Percentiles rank a stretch among this genome's conserved stretches.
These are phyloP conservation scores for Chymomyza procnemis DNA, from an alignment of 2,888 invertebrate genomes.

Conservation along the genomic window DNA sequence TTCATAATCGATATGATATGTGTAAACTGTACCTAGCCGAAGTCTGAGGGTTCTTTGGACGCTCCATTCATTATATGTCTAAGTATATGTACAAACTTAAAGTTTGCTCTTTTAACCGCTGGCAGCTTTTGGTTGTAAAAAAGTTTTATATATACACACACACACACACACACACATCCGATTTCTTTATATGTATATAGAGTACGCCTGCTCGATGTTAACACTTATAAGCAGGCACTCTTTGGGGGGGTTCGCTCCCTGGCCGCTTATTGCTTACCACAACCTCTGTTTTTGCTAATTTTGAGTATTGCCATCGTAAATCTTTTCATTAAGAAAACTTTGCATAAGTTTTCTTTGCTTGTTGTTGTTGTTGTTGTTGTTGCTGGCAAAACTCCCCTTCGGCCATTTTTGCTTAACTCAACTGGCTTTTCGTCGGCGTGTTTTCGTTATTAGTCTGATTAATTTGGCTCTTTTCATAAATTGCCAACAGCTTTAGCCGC, in stretches of 20 bases:
- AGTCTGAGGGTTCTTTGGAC: no score
- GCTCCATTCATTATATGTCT: no score
- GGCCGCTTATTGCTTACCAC: conserved; percentile 59
- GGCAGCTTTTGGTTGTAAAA: conserved; percentile 32
- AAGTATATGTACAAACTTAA: conserved; percentile 3
- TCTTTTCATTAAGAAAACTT: conserved; percentile 79
- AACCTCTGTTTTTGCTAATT: conserved; percentile 72
- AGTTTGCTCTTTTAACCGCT: conserved; percentile 54
- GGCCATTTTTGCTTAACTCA: conserved; percentile 36
- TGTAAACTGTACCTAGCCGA: no score
- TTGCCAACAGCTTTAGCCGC: conserved; percentile 73
- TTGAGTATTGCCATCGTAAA: conserved; percentile 77
- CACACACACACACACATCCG: background rate
- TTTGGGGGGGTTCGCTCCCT: background rate
- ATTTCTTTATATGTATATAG: background rate
- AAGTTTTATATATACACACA: conserved; percentile 39
- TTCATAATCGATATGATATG: no score
- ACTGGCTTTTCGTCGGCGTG: conserved; percentile 67
- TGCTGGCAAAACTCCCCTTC: conserved; percentile 1
- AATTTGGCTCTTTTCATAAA: conserved; percentile 79
- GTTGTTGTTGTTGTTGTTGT: conserved; percentile 23
- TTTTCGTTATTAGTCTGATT: conserved; percentile 79
- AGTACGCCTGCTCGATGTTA: no score
- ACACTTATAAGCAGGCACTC: background rate
- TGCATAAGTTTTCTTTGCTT: conserved; percentile 69